Evolutionary conservation across 2,888 invertebrate genomes (phyloP).

Genomic region (Rapana venosa): DNA sequence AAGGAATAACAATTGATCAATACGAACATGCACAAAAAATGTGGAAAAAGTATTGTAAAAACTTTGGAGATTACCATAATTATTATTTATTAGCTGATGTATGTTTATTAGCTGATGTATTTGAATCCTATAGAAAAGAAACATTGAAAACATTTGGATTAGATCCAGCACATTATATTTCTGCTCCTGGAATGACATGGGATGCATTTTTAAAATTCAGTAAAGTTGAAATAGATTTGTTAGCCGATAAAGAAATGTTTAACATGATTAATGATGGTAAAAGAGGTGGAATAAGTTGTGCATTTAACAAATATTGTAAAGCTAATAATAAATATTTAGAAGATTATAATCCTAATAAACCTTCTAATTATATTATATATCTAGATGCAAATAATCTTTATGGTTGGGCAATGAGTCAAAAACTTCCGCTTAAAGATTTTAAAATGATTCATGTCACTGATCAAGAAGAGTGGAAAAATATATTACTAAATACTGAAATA

Average conservation of each 20-base stretch:
- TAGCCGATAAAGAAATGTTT: conserved; percentile 7
- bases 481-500: not conserved
- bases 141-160: not conserved
- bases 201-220: conserved; percentile 11
- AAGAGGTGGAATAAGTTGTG: not conserved
- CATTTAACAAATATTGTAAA: not conserved
- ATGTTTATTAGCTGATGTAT: conserved; percentile 3
- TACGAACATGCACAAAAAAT: not conserved
- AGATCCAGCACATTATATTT: conserved; percentile 18
- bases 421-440: not conserved
- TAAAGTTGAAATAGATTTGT: not conserved
- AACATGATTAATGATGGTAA: not conserved
- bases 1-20: not conserved
- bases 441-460: not conserved
- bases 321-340: not conserved
- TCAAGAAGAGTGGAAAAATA: not conserved
- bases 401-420: conserved; percentile 21
- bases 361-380: not conserved
- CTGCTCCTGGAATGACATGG: not conserved
- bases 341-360: not conserved
- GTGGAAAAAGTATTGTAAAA: not conserved
- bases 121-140: not conserved
- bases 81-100: not conserved
- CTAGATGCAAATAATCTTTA: conserved; percentile 10
- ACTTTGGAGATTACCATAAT: not conserved